Evolutionary conservation across 2,113 vertebrate genomes (phyloP), one percentile per base, ranked within the genome.

Genomic region (Caranx melampygus): DNA sequence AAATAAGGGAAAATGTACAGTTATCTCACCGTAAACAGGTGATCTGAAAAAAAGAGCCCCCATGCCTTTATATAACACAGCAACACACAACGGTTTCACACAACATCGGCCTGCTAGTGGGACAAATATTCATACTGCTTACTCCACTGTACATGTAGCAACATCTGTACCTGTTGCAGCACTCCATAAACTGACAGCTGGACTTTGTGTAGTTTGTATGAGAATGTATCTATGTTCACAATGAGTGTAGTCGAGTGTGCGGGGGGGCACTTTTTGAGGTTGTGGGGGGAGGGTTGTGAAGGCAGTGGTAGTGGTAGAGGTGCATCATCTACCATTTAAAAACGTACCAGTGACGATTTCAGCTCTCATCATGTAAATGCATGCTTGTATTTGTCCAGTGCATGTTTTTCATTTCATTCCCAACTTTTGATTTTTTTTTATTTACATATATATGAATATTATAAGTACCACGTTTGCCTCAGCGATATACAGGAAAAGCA

Each of bases 351-450:
- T 81, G 90, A 84, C 82, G 81, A 88, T 86, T 90, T 91, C 92
- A 92, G 92, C 85, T 89, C 77, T 91, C 92, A 93, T 94, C 89
- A 78, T 88, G 91, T 93, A 92, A 94, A 92, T 94, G 95, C 95
- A 95, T 95, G 95, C 94, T 92, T 73, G 87, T 95, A 86, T 83
- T 88, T 54, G 89, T 94, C 93, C 73, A 85, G 75, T 94, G 94
- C 94, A 95, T 93, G 94, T 85, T 85, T 89, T 89, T 69, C 75
- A 62, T 89, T 82, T 86, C 78, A 80, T 88, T 85, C 90, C 9
- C 54, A 26, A 21, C 26, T 26, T 81, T 93, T 11, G 3, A 60
- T 52, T 88, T 83, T 11, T 75, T 42, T 85, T 42, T 62, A 35
- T 72, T n/a, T 65, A 60, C 13, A 66, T 47, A 45, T 59, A 77